Conservation (phyloP, 2,113 vertebrate species). For the Casuarius casuarius region DNA sequence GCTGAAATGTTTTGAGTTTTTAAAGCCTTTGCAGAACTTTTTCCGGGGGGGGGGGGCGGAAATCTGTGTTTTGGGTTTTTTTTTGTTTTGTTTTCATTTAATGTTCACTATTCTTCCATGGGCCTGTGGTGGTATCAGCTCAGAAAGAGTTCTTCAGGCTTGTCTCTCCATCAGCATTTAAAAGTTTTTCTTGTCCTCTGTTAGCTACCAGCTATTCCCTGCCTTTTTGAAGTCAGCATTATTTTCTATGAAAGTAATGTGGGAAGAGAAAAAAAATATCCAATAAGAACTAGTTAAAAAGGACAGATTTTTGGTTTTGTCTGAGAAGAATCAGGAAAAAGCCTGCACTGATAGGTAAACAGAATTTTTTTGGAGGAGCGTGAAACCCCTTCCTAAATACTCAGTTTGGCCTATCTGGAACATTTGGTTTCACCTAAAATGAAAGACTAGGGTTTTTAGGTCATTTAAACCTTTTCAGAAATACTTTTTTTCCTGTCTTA, state of each 20-base stretch:
- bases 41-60: too few species aligned
- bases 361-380: background rate
- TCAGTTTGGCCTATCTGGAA: background rate
- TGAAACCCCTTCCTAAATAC: background rate
- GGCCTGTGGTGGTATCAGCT: background rate
- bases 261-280: background rate
- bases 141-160: background rate
- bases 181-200: background rate
- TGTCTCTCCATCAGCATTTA: background rate
- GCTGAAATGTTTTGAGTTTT: conserved; percentile 16
- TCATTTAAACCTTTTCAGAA: background rate
- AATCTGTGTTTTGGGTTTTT: background rate
- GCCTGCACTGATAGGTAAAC: background rate
- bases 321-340: background rate
- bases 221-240: background rate
- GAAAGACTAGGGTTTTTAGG: background rate
- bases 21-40: background rate
- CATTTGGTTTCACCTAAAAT: background rate
- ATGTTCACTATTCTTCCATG: background rate
- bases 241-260: background rate
- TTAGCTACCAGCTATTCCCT: background rate
- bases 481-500: too few species aligned
- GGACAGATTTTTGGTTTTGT: background rate
- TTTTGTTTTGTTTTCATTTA: background rate
- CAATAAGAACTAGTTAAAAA: background rate